Conservation (phyloP, 2,888 invertebrate species). For the Mythimna loreyi region DNA sequence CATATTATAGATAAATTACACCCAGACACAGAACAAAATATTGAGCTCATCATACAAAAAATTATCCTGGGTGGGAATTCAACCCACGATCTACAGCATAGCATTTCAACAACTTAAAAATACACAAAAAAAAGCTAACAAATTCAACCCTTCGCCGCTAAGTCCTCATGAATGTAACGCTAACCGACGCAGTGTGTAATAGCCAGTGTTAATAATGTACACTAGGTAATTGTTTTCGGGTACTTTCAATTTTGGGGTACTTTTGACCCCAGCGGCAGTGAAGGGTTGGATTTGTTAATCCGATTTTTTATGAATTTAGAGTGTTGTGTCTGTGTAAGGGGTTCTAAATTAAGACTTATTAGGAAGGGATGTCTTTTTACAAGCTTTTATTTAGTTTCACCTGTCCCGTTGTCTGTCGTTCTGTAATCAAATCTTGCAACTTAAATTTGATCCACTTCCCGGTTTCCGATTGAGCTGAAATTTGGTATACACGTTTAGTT, state of each 20-base stretch:
- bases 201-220: slow-evolving; percentile 52
- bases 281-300: slow-evolving; percentile 45
- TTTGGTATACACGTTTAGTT: no score
- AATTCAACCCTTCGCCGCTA: slow-evolving; percentile 33
- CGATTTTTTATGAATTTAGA: slow-evolving; percentile 11
- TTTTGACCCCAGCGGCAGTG: slow-evolving; percentile 8
- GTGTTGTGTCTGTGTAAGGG: neutral
- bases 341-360: no score
- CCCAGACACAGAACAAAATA: no score
- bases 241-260: slow-evolving; percentile 26
- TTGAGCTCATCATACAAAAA: no score
- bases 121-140: neutral
- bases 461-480: no score
- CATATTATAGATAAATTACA: no score
- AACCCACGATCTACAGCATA: neutral
- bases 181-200: slow-evolving; percentile 52
- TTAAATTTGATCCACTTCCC: no score
- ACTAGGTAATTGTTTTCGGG: slow-evolving; percentile 22
- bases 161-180: slow-evolving; percentile 22
- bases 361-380: no score
- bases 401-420: no score
- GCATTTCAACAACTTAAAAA: slow-evolving; percentile 2
- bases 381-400: no score
- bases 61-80: no score
- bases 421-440: no score